Evolutionary conservation across 2,113 vertebrate species (phyloP), one percentile per base, ranked within the genome.

Genomic region (Marmota flaviventris): DNA sequence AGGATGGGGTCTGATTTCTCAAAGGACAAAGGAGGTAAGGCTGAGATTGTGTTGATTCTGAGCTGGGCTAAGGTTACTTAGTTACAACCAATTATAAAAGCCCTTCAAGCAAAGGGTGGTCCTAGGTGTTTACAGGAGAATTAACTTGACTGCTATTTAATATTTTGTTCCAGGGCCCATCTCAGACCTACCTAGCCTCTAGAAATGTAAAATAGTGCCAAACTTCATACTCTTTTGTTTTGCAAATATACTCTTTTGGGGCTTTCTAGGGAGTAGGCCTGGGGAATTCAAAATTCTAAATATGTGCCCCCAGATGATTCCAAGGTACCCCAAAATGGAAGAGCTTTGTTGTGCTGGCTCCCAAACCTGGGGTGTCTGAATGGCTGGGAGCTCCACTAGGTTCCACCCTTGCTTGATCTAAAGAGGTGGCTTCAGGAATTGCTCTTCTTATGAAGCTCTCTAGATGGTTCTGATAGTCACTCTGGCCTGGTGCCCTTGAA

Each of bases 131-230:
- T 39, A 8, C 7, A 2, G 22, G 45, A 65, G 56, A 42, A 83
- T 34, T 32, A 70, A 18, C 27, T 3, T 24, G 45, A 34, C 4
- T 37, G 8, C 17, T 67, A 12, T 18, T 37, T 65, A 37, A 65
- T 61, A 84, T 29, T 42, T 34, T 42, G 18, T 34, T 79, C 70
- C 2, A 18, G 45, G 58, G 48, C 39, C 69, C 25, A 48, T 9
- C 58, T 67, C 79, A 77, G n/a, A 39, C 58, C 39, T 56, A n/a
- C n/a, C 42, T 17, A 45, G 56, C 63, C 14, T 82, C 70, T 69
- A 48, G 29, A 93, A 96, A 93, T 85, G 67, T 94, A 42, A 95
- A 88, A 91, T 69, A 70, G n/a, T 94, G 37, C 58, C 83, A 91
- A 63, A 56, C 29, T 70, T 82, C 61, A 67, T 85, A 79, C n/a